These are phyloP conservation scores for Castor canadensis DNA, from an alignment of 2,113 vertebrate species.

Conservation along the genomic window DNA sequence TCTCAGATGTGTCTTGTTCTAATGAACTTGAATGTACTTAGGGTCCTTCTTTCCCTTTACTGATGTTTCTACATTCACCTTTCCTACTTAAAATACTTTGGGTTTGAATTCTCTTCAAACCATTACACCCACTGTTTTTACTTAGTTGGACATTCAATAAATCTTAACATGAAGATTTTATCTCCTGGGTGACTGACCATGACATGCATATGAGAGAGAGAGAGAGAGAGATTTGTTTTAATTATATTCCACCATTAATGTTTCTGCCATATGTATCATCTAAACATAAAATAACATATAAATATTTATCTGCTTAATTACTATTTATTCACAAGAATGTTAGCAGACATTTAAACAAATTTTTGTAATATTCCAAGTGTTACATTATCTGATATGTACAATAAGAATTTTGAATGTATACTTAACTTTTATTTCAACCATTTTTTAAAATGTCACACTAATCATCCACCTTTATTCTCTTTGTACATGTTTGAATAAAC, in stretches of 20 bases:
- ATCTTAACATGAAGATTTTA: background rate
- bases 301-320: too few species aligned
- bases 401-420: background rate
- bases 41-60: background rate
- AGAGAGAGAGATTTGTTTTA: background rate
- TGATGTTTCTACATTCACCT: background rate
- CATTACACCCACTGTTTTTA: background rate
- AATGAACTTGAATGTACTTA: too few species aligned
- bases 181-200: background rate
- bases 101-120: background rate
- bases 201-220: too few species aligned
- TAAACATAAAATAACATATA: background rate
- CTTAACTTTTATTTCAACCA: background rate
- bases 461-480: background rate
- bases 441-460: background rate
- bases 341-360: background rate
- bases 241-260: background rate
- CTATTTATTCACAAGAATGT: background rate
- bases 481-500: background rate
- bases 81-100: background rate
- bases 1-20: too few species aligned
- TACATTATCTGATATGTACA: background rate
- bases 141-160: background rate
- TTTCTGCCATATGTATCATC: background rate
- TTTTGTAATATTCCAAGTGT: background rate